A percentile compares a stretch with the other conserved stretches of the same genome.
Conservation (phyloP, 2,888 invertebrate genomes). For the Chesias legatella region DNA sequence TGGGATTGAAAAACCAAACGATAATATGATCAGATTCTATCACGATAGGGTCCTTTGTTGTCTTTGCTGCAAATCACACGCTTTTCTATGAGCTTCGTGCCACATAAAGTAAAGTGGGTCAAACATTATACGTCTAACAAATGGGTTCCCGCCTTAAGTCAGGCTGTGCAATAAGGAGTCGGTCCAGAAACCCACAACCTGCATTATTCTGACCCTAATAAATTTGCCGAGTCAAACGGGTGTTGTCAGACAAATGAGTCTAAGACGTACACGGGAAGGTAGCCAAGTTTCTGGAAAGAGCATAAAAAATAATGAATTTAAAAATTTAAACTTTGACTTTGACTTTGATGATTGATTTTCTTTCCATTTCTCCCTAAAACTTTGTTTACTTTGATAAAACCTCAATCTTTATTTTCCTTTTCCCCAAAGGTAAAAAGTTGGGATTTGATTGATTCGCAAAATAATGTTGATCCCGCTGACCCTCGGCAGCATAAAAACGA, state of each 20-base stretch:
- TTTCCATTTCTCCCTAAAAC: not conserved
- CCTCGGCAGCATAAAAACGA: slow-evolving; percentile 56
- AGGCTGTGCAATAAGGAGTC: slow-evolving; percentile 70
- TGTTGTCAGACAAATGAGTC: slow-evolving; percentile 73
- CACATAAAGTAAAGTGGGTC: slow-evolving; percentile 71
- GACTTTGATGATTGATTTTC: not conserved
- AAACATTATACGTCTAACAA: slow-evolving; percentile 75
- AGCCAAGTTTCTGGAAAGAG: not conserved
- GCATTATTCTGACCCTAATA: slow-evolving; percentile 79
- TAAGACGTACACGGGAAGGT: slow-evolving; percentile 41
- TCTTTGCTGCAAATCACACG: slow-evolving; percentile 62
- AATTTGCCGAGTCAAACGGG: slow-evolving; percentile 73
- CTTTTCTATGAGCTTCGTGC: slow-evolving; percentile 52
- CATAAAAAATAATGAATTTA: no score
- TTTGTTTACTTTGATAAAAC: slow-evolving; percentile 10
- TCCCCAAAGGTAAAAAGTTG: slow-evolving; percentile 15
- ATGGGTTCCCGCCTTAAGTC: slow-evolving; percentile 67
- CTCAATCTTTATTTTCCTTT: slow-evolving; percentile 11
- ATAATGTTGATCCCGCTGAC: slow-evolving; percentile 42
- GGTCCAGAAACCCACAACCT: slow-evolving; percentile 72
- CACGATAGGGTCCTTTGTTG: slow-evolving; percentile 42
- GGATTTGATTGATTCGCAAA: slow-evolving; percentile 24
- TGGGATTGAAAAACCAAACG: slow-evolving; percentile 27
- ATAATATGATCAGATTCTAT: slow-evolving; percentile 29
- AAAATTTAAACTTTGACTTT: no score